A percentile compares a stretch with the other conserved stretches of the same genome.
Evolutionary conservation across 1,140 invertebrate species (phyloP).

Genomic region (Nymphalis io): DNA sequence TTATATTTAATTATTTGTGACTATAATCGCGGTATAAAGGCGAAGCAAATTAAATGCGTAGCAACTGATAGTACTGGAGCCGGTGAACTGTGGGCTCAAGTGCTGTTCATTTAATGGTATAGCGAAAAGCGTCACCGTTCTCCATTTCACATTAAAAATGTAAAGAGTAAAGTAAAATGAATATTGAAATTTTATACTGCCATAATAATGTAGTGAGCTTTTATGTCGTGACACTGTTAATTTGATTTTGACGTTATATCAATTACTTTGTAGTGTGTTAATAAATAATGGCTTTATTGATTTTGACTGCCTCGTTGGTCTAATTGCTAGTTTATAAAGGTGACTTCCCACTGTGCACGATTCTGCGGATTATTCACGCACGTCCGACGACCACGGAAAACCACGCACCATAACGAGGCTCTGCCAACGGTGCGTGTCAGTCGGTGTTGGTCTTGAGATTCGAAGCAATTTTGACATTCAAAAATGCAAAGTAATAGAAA

Average conservation of each 20-base stretch:
- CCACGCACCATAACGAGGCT: no score
- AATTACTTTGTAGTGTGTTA: constrained; percentile 1
- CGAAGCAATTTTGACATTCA: no score
- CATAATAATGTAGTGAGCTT: constrained; percentile 14
- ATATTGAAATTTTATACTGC: constrained; percentile 21
- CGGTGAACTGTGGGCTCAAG: constrained; percentile 33
- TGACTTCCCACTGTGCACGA: no score
- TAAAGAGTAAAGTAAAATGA: constrained; percentile 26
- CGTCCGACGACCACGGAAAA: no score
- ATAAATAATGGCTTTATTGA: not conserved
- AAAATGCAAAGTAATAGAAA: no score
- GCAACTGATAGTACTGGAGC: constrained; percentile 32
- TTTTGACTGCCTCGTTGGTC: not conserved
- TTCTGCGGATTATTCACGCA: no score
- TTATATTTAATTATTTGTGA: not conserved
- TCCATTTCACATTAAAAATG: constrained; percentile 32
- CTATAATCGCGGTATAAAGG: constrained; percentile 21
- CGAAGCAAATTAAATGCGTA: constrained; percentile 30
- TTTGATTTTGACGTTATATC: not conserved
- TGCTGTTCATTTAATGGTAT: constrained; percentile 35
- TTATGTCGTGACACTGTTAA: constrained; percentile 4
- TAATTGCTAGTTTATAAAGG: not conserved
- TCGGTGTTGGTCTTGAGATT: no score
- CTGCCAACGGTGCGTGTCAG: no score
- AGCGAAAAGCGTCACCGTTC: constrained; percentile 30